Evolutionary conservation across 2,888 invertebrate species (phyloP).

Genomic region (Oxytorus armatus): DNA sequence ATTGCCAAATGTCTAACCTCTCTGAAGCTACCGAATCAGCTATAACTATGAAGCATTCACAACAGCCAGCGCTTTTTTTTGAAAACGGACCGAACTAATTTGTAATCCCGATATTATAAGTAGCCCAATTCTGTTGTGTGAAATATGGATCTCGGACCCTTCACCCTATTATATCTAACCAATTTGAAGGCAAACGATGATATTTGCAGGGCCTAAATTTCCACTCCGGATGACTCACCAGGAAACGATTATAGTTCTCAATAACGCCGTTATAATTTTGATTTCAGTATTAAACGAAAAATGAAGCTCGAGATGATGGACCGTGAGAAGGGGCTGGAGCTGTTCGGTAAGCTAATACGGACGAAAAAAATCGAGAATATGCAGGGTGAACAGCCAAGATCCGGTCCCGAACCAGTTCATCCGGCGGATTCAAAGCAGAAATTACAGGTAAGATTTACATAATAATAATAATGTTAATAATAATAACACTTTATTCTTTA

Average conservation of each 20-base stretch:
- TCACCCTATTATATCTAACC: no score
- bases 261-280: constrained; percentile 13
- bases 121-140: no score
- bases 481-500: not conserved
- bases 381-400: constrained; percentile 84
- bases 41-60: no score
- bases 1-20: no score
- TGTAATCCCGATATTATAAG: no score
- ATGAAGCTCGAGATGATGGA: constrained; percentile 87
- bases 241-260: not conserved
- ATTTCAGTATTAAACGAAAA: constrained; percentile 73
- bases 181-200: no score
- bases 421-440: constrained; percentile 88
- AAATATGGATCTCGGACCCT: no score
- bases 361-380: constrained; percentile 93
- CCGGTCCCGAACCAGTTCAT: constrained; percentile 83
- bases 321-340: constrained; percentile 89
- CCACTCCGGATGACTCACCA: not conserved
- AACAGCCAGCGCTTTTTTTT: no score
- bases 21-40: no score
- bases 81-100: no score
- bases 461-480: not conserved
- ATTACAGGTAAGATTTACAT: constrained; percentile 88
- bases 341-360: constrained; percentile 93
- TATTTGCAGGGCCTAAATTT: no score